These are phyloP conservation scores for Hydractinia symbiolongicarpus DNA, from an alignment of 30 jellyfish, hydroid and myxozoan species.

Conservation along the genomic window DNA sequence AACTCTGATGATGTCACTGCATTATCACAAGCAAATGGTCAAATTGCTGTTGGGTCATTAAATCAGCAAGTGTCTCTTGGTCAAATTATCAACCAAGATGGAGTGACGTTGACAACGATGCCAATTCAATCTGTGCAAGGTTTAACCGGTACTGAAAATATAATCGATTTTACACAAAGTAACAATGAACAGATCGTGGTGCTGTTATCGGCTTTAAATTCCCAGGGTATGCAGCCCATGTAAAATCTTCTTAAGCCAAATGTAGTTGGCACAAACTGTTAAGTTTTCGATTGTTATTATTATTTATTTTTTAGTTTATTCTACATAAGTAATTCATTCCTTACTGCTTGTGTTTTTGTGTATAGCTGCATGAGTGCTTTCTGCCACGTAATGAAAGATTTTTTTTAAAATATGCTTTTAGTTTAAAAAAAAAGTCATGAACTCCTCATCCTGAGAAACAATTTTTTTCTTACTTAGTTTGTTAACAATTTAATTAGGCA, in stretches of 20 bases:
- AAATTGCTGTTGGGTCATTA: conserved; percentile 10
- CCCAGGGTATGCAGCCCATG: conserved; percentile 30
- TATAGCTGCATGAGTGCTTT: too few species aligned
- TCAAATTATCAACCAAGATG: conserved; percentile 33
- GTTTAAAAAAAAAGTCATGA: too few species aligned
- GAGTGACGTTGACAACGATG: conserved; percentile 29
- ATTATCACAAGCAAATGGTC: background rate
- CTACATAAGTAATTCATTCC: too few species aligned
- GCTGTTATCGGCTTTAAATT: conserved; percentile 25
- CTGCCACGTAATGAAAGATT: too few species aligned
- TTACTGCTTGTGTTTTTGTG: too few species aligned
- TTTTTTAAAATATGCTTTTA: too few species aligned
- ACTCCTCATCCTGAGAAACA: too few species aligned
- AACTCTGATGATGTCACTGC: conserved; percentile 7
- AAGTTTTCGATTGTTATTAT: too few species aligned
- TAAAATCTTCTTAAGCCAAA: background rate
- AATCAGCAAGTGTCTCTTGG: conserved; percentile 28
- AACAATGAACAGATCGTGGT: conserved; percentile 40
- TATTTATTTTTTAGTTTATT: too few species aligned
- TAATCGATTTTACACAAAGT: conserved; percentile 26
- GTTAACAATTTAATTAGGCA: too few species aligned
- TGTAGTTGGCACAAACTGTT: too few species aligned
- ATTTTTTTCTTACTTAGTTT: too few species aligned
- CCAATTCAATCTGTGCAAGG: conserved; percentile 40
- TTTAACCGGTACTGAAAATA: conserved; percentile 9